Conservation (phyloP, 1,140 invertebrate genomes). For the Magallana ariakensis region DNA sequence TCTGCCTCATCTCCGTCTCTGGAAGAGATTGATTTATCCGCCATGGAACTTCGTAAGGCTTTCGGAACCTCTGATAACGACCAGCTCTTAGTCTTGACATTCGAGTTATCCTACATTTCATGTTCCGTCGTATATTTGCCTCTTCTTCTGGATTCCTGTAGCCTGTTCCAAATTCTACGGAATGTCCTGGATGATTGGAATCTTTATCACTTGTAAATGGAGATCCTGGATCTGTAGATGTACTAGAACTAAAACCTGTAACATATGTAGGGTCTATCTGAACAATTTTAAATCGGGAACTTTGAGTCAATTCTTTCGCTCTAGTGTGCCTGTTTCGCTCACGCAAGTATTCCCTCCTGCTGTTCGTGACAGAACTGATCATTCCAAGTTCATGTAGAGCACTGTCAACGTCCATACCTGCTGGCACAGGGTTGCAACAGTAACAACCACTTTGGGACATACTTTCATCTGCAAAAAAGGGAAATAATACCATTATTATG, state of each 20-base stretch:
- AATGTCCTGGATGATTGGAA: slow-evolving; percentile 17
- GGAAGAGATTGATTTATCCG: slow-evolving; percentile 68
- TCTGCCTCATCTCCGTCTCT: slow-evolving; percentile 54
- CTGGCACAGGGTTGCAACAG: slow-evolving; percentile 56
- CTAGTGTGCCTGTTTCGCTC: slow-evolving; percentile 56
- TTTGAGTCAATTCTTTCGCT: slow-evolving; percentile 32
- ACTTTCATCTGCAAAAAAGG: background rate
- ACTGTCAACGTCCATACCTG: slow-evolving; percentile 70
- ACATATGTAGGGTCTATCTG: slow-evolving; percentile 74
- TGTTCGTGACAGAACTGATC: slow-evolving; percentile 72
- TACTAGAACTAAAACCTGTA: slow-evolving; percentile 61
- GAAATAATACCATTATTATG: too few species aligned
- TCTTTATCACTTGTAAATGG: slow-evolving; percentile 6
- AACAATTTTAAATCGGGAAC: slow-evolving; percentile 66
- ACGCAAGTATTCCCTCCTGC: slow-evolving; percentile 68
- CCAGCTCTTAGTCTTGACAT: slow-evolving; percentile 57
- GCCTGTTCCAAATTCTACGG: slow-evolving; percentile 29
- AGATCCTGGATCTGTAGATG: background rate
- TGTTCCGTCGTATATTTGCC: slow-evolving; percentile 42
- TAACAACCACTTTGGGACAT: slow-evolving; percentile 56
- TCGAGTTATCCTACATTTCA: slow-evolving; percentile 8
- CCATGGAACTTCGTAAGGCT: slow-evolving; percentile 76
- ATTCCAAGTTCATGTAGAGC: slow-evolving; percentile 74
- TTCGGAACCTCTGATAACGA: slow-evolving; percentile 64
- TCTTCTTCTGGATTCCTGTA: slow-evolving; percentile 44